Evolutionary conservation across 1,140 invertebrate genomes (phyloP).

Genomic region (Geopemphigus sp.): DNA sequence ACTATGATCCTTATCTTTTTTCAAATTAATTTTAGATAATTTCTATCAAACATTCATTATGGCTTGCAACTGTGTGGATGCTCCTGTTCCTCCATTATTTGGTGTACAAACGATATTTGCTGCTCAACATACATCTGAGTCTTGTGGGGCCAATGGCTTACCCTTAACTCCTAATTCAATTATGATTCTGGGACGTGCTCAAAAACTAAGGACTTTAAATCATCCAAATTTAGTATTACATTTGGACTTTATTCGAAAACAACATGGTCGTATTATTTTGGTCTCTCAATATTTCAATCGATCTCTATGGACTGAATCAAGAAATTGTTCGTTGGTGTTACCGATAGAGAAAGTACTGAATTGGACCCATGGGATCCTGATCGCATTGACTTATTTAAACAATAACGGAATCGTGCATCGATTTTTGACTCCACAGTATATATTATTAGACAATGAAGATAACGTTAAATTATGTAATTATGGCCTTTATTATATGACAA

Average conservation of each 20-base stretch:
- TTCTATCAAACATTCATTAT: conserved; percentile 19
- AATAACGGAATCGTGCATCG: conserved; percentile 72
- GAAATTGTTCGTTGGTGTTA: conserved; percentile 52
- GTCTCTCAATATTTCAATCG: conserved; percentile 33
- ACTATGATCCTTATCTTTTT: background rate
- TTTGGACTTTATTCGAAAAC: conserved; percentile 86
- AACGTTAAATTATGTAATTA: conserved; percentile 87
- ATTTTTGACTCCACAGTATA: conserved; percentile 79
- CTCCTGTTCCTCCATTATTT: conserved; percentile 57
- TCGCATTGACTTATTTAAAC: conserved; percentile 74
- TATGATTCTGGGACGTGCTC: conserved; percentile 85
- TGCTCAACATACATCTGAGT: conserved; percentile 82
- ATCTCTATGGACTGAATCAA: conserved; percentile 45
- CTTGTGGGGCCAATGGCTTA: conserved; percentile 91
- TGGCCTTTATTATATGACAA: conserved; percentile 89
- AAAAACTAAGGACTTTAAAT: conserved; percentile 74
- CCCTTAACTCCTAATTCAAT: conserved; percentile 95
- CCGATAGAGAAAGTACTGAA: conserved; percentile 60
- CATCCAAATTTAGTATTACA: conserved; percentile 84
- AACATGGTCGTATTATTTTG: conserved; percentile 74
- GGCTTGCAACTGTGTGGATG: conserved; percentile 40
- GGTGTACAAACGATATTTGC: conserved; percentile 89
- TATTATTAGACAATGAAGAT: conserved; percentile 70
- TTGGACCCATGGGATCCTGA: conserved; percentile 69
- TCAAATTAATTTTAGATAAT: conserved; percentile 34